phyloP scores from a whole-genome alignment of 2,888 invertebrate species.

The Hypercompe scribonia region DNA sequence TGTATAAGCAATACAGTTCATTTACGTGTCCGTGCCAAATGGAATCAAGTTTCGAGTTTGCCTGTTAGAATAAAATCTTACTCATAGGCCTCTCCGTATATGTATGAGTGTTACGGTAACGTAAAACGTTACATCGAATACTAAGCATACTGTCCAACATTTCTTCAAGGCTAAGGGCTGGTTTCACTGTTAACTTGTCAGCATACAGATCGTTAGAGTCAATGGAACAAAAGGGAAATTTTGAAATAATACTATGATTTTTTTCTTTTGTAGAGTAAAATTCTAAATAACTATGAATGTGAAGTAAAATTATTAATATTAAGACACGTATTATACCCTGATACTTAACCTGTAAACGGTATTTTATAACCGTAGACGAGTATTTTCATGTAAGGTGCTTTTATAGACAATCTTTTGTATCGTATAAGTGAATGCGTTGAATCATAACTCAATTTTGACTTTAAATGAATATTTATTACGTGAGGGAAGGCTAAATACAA shows the following conservation, averaged over 20 bases:
- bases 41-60: conserved; percentile 1
- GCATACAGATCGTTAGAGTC: conserved; percentile 42
- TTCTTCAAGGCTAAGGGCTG: conserved; percentile 49
- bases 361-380: neutral
- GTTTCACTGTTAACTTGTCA: conserved; percentile 44
- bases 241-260: conserved; percentile 33
- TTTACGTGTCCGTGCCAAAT: neutral
- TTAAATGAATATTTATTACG: no score
- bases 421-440: no score
- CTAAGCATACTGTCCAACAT: conserved; percentile 38
- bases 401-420: no score
- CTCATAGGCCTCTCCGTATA: conserved; percentile 2
- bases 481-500: no score
- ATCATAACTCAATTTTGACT: no score
- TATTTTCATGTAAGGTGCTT: no score
- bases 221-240: conserved; percentile 37
- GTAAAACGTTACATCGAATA: conserved; percentile 26
- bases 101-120: conserved; percentile 8
- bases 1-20: neutral
- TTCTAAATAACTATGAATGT: neutral
- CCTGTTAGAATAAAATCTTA: conserved; percentile 5
- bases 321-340: neutral
- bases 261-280: neutral
- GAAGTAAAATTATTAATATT: neutral
- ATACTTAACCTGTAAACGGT: neutral